Conservation (phyloP, 2,888 invertebrate species). For the Bruchidius siliquastri region DNA sequence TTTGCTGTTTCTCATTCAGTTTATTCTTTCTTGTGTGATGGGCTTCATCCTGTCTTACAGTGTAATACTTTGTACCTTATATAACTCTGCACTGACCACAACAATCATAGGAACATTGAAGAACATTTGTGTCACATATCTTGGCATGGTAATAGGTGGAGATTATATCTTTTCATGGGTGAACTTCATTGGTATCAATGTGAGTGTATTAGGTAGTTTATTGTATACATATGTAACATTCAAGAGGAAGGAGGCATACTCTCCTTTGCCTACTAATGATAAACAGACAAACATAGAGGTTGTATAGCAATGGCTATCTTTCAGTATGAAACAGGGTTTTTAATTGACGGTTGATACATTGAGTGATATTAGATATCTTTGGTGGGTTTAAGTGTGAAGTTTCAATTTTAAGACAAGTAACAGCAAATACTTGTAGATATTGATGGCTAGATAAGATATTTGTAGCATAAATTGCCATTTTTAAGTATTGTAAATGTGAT, state of each 20-base stretch:
- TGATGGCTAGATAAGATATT: too few relatives aligned
- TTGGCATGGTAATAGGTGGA: constrained; percentile 97
- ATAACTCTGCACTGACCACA: constrained; percentile 97
- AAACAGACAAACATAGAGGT: constrained; percentile 42
- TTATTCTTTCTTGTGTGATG: constrained; percentile 89
- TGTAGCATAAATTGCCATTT: too few relatives aligned
- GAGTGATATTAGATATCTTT: not conserved
- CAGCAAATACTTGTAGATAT: too few relatives aligned
- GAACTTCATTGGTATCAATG: constrained; percentile 94
- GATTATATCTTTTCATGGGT: constrained; percentile 93
- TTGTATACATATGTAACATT: constrained; percentile 86
- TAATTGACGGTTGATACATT: not conserved
- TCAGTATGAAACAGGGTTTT: constrained; percentile 1
- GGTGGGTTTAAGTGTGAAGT: not conserved
- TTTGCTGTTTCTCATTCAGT: constrained; percentile 71
- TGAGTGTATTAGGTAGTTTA: constrained; percentile 84
- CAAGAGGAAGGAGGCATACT: constrained; percentile 54
- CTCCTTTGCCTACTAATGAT: constrained; percentile 34
- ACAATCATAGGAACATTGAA: constrained; percentile 98
- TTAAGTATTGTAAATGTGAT: too few relatives aligned
- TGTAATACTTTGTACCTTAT: constrained; percentile 90
- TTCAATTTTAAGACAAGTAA: not conserved
- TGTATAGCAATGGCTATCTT: constrained; percentile 38
- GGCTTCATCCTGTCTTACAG: constrained; percentile 94
- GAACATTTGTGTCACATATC: constrained; percentile 94